Evolutionary conservation across 1,140 invertebrate species (phyloP).

Genomic region (Psilanteris sp.): DNA sequence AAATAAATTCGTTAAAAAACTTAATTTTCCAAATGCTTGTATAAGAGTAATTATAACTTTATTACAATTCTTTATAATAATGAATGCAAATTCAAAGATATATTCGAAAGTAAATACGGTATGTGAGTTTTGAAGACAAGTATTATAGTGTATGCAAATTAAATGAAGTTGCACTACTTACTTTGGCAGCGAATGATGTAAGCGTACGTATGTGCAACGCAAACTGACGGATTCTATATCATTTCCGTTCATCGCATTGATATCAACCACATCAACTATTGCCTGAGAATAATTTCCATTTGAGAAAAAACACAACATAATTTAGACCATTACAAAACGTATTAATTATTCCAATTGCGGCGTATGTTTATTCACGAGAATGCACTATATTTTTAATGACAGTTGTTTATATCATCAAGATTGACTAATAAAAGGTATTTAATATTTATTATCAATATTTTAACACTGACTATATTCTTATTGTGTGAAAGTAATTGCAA

Average conservation of each 20-base stretch:
- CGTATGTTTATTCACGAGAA: not conserved
- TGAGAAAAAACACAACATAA: slow-evolving; percentile 9
- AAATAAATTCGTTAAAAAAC: too few relatives aligned
- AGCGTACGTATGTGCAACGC: not conserved
- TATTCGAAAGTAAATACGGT: slow-evolving; percentile 28
- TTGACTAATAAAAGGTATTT: slow-evolving; percentile 12
- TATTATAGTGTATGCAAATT: slow-evolving; percentile 29
- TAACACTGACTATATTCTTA: slow-evolving; percentile 6
- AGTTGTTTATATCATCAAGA: not conserved
- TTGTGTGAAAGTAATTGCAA: too few relatives aligned
- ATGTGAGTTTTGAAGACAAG: slow-evolving; percentile 1
- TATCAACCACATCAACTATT: slow-evolving; percentile 24
- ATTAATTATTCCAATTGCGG: not conserved
- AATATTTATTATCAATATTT: slow-evolving; percentile 9
- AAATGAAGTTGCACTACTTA: slow-evolving; percentile 41
- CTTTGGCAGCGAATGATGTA: slow-evolving; percentile 20
- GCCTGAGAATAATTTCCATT: slow-evolving; percentile 26
- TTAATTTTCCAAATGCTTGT: too few relatives aligned
- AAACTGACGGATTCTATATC: slow-evolving; percentile 37
- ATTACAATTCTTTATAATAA: slow-evolving; percentile 30
- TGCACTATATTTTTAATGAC: slow-evolving; percentile 4
- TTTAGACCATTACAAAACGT: slow-evolving; percentile 32
- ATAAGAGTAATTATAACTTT: too few relatives aligned
- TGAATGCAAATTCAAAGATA: slow-evolving; percentile 11
- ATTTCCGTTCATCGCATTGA: slow-evolving; percentile 38